Conservation (phyloP, 2,797 vertebrate genomes). For the Coilia nasus region DNA sequence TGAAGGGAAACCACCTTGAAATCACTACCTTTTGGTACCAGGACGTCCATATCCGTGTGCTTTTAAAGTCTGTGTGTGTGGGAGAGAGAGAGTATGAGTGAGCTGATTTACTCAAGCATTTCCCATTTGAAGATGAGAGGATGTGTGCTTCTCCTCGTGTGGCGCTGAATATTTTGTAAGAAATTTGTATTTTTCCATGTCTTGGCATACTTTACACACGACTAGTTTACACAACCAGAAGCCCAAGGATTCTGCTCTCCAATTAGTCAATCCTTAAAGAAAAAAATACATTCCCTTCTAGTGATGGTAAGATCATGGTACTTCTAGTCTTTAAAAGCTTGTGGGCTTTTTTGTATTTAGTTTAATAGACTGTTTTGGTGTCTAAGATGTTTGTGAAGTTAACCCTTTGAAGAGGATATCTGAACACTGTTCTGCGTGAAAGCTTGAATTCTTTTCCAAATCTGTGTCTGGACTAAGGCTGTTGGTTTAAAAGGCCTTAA, state of each 20-base stretch:
- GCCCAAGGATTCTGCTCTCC: conserved; percentile 29
- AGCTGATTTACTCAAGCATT: conserved; percentile 20
- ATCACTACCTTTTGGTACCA: conserved; percentile 23
- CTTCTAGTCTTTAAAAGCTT: conserved; percentile 32
- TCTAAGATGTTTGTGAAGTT: conserved; percentile 21
- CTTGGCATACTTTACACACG: conserved; percentile 24
- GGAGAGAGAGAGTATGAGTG: background rate
- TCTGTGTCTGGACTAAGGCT: background rate
- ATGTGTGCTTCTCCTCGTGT: background rate
- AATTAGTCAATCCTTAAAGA: conserved; percentile 30
- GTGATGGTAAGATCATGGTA: conserved; percentile 35
- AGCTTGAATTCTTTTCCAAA: conserved; percentile 23
- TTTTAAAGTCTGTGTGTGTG: background rate
- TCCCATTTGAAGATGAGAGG: conserved; percentile 19
- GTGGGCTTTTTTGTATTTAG: conserved; percentile 22
- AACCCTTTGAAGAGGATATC: conserved; percentile 20
- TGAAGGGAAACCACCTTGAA: conserved; percentile 18
- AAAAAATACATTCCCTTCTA: conserved; percentile 41
- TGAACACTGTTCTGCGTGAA: conserved; percentile 21
- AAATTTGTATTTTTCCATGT: conserved; percentile 28
- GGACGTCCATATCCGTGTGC: conserved; percentile 27
- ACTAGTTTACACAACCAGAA: conserved; percentile 26
- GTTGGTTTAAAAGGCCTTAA: conserved; percentile 21
- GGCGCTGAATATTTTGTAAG: conserved; percentile 27
- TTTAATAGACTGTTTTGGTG: conserved; percentile 17